Base-by-base conservation (phyloP, 2,113 vertebrate species). In the Mixornis gularis region DNA sequence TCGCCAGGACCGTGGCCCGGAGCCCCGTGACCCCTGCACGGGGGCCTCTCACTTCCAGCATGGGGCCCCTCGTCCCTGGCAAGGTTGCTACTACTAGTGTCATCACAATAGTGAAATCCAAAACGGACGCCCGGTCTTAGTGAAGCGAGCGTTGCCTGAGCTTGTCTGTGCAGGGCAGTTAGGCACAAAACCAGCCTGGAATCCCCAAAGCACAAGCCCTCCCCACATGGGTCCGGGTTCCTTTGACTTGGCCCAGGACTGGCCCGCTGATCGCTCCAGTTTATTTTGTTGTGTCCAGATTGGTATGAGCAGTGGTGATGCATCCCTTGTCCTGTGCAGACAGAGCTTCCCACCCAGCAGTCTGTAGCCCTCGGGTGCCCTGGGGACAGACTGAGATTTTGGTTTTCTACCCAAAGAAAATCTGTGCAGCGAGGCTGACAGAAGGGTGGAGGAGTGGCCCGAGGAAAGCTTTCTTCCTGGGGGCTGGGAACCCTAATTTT, bases 41-140 rank as follows among this genome's bases (percentile, higher is more conserved):
- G 94, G 99, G 98, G 22, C 98, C 98, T 21, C 98, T 99, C 89
- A 77, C 98, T 53, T 97, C 98, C 13, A 98, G 98, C 95, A 98
- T 99, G 95, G 98, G 98, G 87, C 99, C 99, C 55, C 98, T 99
- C 9, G 95, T 99, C 87, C 98, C 99, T 11, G 99, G 98, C 96
- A 99, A 99, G 97, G 98, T 99, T 91, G 99, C 98, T n/a, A 98
- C 99, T 94, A 99, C 99, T 94, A 99, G 99, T 89, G 99, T 99
- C 98, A 99, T 99, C 97, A 99, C 99, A 70, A 99, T 99, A 97
- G 98, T 99, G 95, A 99, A 99, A 98, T 99, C 99, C 96, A 99
- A 99, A 98, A 98, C 99, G 86, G 98, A 98, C 96, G 98, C 99
- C 89, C 98, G 98, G 96, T 99, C 99, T 94, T 99, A 99, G 98